These are phyloP conservation scores for Meloidogyne floridensis DNA, from an alignment of 1,140 invertebrate genomes.

Conservation along the genomic window DNA sequence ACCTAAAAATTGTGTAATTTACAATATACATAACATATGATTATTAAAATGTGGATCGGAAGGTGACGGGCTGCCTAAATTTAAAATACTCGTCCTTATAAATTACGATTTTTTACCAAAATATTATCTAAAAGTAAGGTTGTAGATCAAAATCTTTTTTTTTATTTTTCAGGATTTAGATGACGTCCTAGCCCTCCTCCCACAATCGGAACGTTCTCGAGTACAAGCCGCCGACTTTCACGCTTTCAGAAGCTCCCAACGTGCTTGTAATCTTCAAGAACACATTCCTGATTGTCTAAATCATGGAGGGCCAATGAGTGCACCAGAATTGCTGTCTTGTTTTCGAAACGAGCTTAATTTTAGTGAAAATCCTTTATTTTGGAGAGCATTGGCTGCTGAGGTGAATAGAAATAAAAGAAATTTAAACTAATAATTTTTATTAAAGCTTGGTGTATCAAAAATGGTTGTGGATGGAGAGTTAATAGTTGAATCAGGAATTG, in stretches of 20 bases:
- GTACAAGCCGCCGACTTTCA: conserved; percentile 12
- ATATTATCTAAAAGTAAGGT: no score
- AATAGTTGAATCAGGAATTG: conserved; percentile 48
- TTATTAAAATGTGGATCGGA: no score
- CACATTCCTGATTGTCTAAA: conserved; percentile 46
- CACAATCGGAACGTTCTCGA: conserved; percentile 33
- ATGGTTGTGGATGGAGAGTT: conserved; percentile 64
- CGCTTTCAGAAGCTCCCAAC: conserved; percentile 14
- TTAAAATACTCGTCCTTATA: no score
- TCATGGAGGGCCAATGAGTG: conserved; percentile 53
- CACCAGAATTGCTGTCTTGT: conserved; percentile 52
- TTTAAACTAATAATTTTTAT: not conserved
- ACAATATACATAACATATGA: no score
- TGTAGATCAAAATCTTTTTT: not conserved
- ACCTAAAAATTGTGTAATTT: no score
- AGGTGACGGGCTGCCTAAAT: no score
- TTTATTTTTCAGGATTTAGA: conserved; percentile 44
- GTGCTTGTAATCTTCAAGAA: conserved; percentile 63
- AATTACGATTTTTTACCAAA: no score
- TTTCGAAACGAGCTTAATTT: conserved; percentile 64
- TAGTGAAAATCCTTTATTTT: conserved; percentile 55
- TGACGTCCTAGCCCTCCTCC: conserved; percentile 55
- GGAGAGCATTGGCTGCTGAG: conserved; percentile 58
- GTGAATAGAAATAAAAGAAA: conserved; percentile 28
- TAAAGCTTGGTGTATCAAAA: conserved; percentile 64